Evolutionary conservation across 2,113 vertebrate genomes (phyloP), one percentile per base, ranked within the genome.

Genomic region (Salminus brasiliensis): DNA sequence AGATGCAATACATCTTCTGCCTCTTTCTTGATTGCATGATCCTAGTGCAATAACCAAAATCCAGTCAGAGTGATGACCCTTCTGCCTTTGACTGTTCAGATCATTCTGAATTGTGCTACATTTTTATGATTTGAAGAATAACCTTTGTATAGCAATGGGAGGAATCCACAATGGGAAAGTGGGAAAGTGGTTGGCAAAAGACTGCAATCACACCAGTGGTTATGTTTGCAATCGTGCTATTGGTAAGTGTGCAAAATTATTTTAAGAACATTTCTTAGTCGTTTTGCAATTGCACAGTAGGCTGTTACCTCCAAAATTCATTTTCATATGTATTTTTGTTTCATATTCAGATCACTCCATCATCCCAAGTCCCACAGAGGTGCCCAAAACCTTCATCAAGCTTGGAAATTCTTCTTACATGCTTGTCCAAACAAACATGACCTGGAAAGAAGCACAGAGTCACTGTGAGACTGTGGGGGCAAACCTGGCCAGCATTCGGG

Each of bases 361-460:
- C 23, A 52, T 62, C 4, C 27, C 80, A 79, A 53, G 89, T 45
- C 88, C 92, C 23, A 83, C 86, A 43, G 10, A 67, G 0, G 57
- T 91, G 34, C 74, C 88, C 12, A 84, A 76, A 67, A 88, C 82
- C 43, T 91, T 93, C 68, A 27, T 93, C 27, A 76, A 9, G 60
- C 81, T 93, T 78, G 93, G 89, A 67, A 93, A 96, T 83, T 93
- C 91, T 85, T 96, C 93, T 82, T 94, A 96, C 72, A 92, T 93
- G 23, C 81, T 94, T 32, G 45, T 93, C 30, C 89, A 85, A 43
- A 81, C 83, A 55, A 96, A 94, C 84, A 85, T 95, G 83, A 92
- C 88, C 2, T 99, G 97, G 97, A 71, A 88, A 0, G 91, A 96
- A 0, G 96, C 96, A 13, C 81, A 77, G 23, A 74, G 63, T 12